Percentiles rank a stretch among this genome's conserved stretches.
Conservation (phyloP, 1,140 invertebrate species). For the Nebria ingens region DNA sequence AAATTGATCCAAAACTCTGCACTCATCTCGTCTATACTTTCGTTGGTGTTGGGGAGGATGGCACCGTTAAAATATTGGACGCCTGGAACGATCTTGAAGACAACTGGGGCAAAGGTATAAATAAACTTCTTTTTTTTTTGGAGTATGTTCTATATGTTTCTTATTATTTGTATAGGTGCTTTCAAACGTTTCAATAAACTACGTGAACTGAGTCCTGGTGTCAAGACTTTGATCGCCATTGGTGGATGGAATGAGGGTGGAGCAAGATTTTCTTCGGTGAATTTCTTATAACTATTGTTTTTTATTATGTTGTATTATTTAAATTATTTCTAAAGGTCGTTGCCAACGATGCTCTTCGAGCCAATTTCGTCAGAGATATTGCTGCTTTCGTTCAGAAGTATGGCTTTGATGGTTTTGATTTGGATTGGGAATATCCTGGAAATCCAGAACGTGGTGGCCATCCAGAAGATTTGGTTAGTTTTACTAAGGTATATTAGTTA, state of each 20-base stretch:
- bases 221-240: slow-evolving; percentile 60
- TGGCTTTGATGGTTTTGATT: slow-evolving; percentile 67
- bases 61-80: slow-evolving; percentile 46
- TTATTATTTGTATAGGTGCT: too few relatives aligned
- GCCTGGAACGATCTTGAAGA: slow-evolving; percentile 44
- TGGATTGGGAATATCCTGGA: slow-evolving; percentile 80
- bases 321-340: slow-evolving; percentile 25
- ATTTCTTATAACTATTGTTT: slow-evolving; percentile 38
- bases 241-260: slow-evolving; percentile 71
- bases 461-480: slow-evolving; percentile 33
- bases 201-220: slow-evolving; percentile 47
- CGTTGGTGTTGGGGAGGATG: slow-evolving; percentile 42
- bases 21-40: slow-evolving; percentile 67
- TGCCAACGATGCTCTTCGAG: slow-evolving; percentile 27
- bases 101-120: background rate
- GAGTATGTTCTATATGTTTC: too few relatives aligned
- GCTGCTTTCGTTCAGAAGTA: slow-evolving; percentile 49
- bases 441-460: slow-evolving; percentile 50
- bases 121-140: too few relatives aligned
- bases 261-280: slow-evolving; percentile 42
- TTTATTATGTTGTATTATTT: background rate
- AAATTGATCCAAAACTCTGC: slow-evolving; percentile 59
- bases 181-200: slow-evolving; percentile 42
- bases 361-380: slow-evolving; percentile 46
- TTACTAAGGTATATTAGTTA: too few relatives aligned